Base-by-base conservation (phyloP, 1,140 invertebrate species). In the Psix sp. region DNA sequence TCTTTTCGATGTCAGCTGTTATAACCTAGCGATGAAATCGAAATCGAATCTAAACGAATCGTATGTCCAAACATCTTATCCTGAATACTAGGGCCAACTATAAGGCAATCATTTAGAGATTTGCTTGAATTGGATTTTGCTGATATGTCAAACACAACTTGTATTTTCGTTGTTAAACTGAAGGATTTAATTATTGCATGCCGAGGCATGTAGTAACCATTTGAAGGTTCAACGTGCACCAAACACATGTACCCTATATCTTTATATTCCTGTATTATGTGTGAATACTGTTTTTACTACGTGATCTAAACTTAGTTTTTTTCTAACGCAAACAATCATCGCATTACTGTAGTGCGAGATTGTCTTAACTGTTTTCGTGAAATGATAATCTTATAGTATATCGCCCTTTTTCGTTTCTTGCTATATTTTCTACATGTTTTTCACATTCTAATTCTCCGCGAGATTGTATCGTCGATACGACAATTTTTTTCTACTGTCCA, bases 41-140 rank as follows among this genome's bases (percentile, higher is more conserved):
- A 24, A 24, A 24, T 24, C 18, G 51, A 76, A 76, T 17, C 16
- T 2, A 17, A 39, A 14, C 74, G 40, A 1, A 63, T 0, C 0
- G 45, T 2, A 20, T 43, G 48, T 1, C 10, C 35, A 9, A 77
- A 71, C 5, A 82, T 5, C 1, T 57, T 18, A 0, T 42, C 18
- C 42, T 75, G 72, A 0, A 75, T 13, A n/a, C 9, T 24, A 0
- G 74, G 67, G 1, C 80, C 76, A 0, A 48, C 20, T 1, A 56
- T 26, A 9, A 79, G 42, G 14, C 10, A 18, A 15, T 85, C 75
- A 65, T 86, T 87, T 0, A 85, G 46, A 0, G 79, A 82, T 4
- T 65, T 24, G 3, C 71, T 66, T 2, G 15, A 17, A 1, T 5
- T 9, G 1, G 36, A 17, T 39, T 39, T 39, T 0, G 36, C 36